Percentiles rank a stretch among this genome's conserved stretches.
phyloP scores from a whole-genome alignment of 2,113 vertebrate species.

The Rhodinocichla rosea region DNA sequence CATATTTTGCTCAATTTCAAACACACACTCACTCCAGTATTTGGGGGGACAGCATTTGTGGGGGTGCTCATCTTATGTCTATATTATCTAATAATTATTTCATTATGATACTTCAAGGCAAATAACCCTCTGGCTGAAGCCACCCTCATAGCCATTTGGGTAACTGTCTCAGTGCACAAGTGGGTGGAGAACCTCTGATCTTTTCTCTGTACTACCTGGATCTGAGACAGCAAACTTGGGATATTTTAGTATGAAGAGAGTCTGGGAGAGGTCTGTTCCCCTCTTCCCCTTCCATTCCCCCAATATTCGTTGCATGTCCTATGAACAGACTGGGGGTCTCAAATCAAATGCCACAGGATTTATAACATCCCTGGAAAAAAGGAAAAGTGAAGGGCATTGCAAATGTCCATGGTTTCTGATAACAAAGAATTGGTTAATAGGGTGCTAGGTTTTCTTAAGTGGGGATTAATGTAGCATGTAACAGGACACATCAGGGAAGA shows the following conservation, averaged over 20 bases:
- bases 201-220: not conserved
- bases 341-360: not conserved
- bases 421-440: not conserved
- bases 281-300: not conserved
- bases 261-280: not conserved
- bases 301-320: not conserved
- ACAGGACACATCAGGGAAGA: not conserved
- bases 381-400: not conserved
- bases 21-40: not conserved
- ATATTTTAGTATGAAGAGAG: not conserved
- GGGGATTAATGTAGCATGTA: not conserved
- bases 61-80: not conserved
- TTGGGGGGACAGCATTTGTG: accelerated
- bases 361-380: not conserved
- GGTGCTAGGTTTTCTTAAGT: not conserved
- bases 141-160: not conserved
- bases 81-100: not conserved
- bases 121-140: not conserved
- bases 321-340: not conserved
- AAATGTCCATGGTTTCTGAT: not conserved
- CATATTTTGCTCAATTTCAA: not conserved
- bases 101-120: not conserved
- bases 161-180: not conserved
- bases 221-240: not conserved
- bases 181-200: not conserved